Evolutionary conservation across 2,113 vertebrate species (phyloP).

Genomic region (Python bivittatus): DNA sequence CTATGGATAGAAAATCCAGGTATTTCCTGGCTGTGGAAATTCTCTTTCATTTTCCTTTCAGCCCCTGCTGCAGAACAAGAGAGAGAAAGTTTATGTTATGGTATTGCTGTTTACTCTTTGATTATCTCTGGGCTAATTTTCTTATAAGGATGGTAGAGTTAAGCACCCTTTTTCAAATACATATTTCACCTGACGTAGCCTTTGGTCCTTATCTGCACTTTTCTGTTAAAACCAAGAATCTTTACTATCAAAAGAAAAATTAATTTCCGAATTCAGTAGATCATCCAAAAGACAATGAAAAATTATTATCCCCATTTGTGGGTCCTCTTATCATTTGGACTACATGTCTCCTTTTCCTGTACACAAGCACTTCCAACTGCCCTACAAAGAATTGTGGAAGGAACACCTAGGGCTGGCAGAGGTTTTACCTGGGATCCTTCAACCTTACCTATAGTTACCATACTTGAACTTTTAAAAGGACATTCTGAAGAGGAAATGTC

Average conservation of each 20-base stretch:
- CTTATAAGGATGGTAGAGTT: background rate
- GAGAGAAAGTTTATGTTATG: background rate
- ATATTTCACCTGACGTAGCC: background rate
- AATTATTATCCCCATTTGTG: background rate
- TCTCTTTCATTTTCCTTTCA: background rate
- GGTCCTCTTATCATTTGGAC: background rate
- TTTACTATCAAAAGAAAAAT: background rate
- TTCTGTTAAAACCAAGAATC: background rate
- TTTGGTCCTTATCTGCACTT: background rate
- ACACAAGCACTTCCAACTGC: background rate
- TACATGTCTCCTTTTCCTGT: background rate
- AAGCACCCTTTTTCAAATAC: background rate
- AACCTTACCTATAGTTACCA: background rate
- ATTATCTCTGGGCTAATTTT: background rate
- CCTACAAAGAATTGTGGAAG: background rate
- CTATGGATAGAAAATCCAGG: background rate
- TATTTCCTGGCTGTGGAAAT: background rate
- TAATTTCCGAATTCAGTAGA: background rate
- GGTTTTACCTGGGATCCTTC: background rate
- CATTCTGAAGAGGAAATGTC: background rate
- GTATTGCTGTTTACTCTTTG: background rate
- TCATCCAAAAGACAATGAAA: background rate
- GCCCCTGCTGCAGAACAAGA: background rate
- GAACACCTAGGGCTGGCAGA: background rate
- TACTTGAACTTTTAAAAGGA: background rate